Percentiles rank a stretch among this genome's conserved stretches.
phyloP scores from a whole-genome alignment of 2,797 vertebrate genomes.

The Coilia nasus region DNA sequence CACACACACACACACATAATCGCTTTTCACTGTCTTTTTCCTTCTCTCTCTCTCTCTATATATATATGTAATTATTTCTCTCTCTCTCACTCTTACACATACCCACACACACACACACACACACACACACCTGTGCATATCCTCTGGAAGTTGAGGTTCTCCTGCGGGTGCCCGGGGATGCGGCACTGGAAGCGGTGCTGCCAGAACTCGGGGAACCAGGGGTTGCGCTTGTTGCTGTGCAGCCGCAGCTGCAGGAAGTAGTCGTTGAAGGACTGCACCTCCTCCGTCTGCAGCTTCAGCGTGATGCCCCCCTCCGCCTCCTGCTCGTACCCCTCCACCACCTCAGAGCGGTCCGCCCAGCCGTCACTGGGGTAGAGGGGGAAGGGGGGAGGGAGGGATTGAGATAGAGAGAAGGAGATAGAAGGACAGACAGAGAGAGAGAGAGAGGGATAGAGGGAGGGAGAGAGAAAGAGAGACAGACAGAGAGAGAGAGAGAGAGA shows the following conservation, averaged over 20 bases:
- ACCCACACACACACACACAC: not conserved
- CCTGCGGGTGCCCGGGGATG: conserved; percentile 86
- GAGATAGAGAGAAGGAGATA: not conserved
- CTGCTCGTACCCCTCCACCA: conserved; percentile 94
- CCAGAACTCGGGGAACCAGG: conserved; percentile 98
- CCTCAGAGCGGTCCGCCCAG: conserved; percentile 98
- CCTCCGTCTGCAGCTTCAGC: conserved; percentile 93
- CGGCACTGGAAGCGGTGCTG: conserved; percentile 97
- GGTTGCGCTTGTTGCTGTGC: conserved; percentile 91
- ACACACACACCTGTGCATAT: conserved; percentile 84
- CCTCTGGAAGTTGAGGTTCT: conserved; percentile 92
- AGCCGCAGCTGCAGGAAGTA: conserved; percentile 93
- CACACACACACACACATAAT: not conserved
- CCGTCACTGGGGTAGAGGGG: conserved; percentile 81
- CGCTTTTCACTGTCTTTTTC: too few relatives aligned
- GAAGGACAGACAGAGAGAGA: not conserved
- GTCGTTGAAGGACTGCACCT: conserved; percentile 91
- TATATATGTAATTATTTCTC: too few relatives aligned
- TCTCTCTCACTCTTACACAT: too few relatives aligned
- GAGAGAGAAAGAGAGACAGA: too few relatives aligned
- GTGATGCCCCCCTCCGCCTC: conserved; percentile 98
- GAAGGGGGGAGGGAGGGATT: not conserved
- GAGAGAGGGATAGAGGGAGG: too few relatives aligned
- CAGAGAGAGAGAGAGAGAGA: too few relatives aligned
- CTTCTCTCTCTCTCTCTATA: too few relatives aligned